These are phyloP conservation scores for Micronycteris hirsuta DNA, from an alignment of 2,113 vertebrate genomes.

Conservation along the genomic window DNA sequence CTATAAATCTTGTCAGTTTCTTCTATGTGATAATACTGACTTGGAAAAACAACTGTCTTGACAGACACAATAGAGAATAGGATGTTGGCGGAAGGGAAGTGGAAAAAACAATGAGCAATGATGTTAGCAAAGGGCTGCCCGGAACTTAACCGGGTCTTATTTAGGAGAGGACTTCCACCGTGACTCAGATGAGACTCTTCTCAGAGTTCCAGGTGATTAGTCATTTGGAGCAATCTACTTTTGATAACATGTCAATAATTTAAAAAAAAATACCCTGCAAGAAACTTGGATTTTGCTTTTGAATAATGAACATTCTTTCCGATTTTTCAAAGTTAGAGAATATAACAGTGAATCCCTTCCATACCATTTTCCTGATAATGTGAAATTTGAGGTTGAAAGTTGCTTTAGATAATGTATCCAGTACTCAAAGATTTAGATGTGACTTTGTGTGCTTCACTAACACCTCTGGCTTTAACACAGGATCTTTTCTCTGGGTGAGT, in stretches of 20 bases:
- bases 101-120: neutral
- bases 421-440: neutral
- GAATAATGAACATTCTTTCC: neutral
- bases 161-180: neutral
- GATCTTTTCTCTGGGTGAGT: constrained; percentile 11
- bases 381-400: neutral
- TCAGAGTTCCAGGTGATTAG: neutral
- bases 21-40: neutral
- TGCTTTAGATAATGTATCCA: neutral
- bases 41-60: neutral
- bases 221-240: neutral
- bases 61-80: neutral
- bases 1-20: constrained; percentile 55
- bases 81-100: neutral
- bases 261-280: neutral
- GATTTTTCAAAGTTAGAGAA: constrained; percentile 6
- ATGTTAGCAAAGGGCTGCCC: neutral
- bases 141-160: neutral
- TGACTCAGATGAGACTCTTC: neutral
- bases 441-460: constrained; percentile 43
- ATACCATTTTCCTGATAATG: neutral
- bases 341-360: neutral
- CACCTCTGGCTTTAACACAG: neutral
- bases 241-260: neutral
- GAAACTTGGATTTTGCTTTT: neutral